phyloP scores from a whole-genome alignment of 2,113 vertebrate species.

The Oophaga pumilio region DNA sequence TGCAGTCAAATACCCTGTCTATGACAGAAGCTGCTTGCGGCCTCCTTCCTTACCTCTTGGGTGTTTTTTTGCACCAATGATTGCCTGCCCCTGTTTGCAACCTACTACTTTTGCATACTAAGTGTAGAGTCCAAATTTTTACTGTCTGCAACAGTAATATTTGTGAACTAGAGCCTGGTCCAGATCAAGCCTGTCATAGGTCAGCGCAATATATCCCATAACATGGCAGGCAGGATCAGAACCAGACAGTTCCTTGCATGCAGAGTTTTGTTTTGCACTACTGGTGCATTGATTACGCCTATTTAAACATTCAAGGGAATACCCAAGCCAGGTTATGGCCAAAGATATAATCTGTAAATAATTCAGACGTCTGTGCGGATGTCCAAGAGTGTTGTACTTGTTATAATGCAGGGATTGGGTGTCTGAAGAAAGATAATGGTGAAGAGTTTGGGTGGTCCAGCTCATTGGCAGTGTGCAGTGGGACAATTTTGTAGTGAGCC shows the following conservation, averaged over 20 bases:
- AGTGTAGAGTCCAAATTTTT: too few relatives aligned
- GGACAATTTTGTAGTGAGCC: neutral
- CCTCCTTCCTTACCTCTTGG: too few relatives aligned
- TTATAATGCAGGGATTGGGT: neutral
- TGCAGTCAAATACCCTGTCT: too few relatives aligned
- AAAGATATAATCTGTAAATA: neutral
- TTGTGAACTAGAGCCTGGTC: too few relatives aligned
- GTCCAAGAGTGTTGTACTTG: neutral
- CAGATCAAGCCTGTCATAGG: neutral
- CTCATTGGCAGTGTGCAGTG: neutral
- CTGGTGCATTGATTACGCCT: neutral
- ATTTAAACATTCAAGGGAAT: neutral
- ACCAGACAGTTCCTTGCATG: neutral
- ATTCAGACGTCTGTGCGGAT: neutral
- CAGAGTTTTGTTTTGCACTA: neutral
- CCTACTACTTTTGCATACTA: too few relatives aligned
- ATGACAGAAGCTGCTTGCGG: too few relatives aligned
- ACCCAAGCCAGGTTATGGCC: neutral
- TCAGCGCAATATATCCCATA: neutral
- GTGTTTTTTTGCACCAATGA: too few relatives aligned
- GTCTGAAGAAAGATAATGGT: neutral
- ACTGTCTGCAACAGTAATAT: too few relatives aligned
- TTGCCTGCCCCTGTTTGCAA: too few relatives aligned
- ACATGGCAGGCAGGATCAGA: neutral
- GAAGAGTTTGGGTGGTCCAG: neutral